Conservation (phyloP, 1,140 invertebrate species). For the Hirudo medicinalis region DNA sequence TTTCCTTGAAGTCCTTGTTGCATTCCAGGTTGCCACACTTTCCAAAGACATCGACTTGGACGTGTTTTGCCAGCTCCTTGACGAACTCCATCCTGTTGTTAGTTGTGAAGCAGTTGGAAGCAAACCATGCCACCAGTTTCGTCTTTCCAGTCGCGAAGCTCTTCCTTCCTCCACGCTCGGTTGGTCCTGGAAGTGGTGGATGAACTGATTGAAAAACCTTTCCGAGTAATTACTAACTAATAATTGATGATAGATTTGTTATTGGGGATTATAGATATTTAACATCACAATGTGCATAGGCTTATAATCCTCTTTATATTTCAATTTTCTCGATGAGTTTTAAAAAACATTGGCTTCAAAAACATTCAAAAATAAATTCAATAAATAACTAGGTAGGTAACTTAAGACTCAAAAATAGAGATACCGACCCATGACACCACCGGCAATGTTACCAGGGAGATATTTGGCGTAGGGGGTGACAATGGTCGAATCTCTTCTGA, state of each 20-base stretch:
- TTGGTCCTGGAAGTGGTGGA: not conserved
- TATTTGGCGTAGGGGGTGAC: constrained; percentile 18
- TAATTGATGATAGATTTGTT: not conserved
- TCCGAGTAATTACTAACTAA: not conserved
- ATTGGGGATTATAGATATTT: too few relatives aligned
- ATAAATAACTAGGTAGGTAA: too few relatives aligned
- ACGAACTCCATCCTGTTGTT: constrained; percentile 53
- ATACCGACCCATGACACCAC: too few relatives aligned
- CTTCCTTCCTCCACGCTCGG: not conserved
- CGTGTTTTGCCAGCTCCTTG: constrained; percentile 67
- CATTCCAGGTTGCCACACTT: constrained; percentile 54
- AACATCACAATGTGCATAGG: too few relatives aligned
- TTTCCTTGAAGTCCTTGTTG: constrained; percentile 2
- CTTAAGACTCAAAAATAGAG: too few relatives aligned
- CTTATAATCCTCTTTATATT: too few relatives aligned
- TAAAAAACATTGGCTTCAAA: not conserved
- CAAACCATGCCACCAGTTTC: constrained; percentile 19
- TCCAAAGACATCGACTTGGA: constrained; percentile 79
- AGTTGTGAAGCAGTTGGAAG: constrained; percentile 15
- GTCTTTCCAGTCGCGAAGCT: constrained; percentile 11
- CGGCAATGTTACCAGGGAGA: not conserved
- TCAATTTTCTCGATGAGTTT: not conserved
- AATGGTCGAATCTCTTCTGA: constrained; percentile 21
- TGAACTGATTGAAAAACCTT: not conserved
- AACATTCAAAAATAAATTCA: not conserved